Evolutionary conservation across 2,113 vertebrate species (phyloP), one percentile per base, ranked within the genome.

Genomic region (Tylochromis polylepis): DNA sequence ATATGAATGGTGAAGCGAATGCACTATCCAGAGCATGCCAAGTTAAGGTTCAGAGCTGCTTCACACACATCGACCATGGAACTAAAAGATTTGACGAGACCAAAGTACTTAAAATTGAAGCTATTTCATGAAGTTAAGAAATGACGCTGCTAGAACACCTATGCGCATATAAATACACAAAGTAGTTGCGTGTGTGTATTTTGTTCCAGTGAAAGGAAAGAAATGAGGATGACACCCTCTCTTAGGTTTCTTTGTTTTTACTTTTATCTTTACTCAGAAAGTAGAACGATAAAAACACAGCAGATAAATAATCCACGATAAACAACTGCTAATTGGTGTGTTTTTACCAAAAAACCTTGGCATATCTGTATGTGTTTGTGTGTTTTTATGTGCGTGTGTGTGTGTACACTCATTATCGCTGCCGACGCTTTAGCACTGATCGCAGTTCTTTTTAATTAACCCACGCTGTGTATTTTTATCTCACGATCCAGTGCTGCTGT

Each of bases 261-360:
- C 65, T 77, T 82, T 75, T 67, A 88, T 89, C 59, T 85, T 81
- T 65, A 78, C 34, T 89, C 38, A 84, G 56, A 75, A 83, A 90
- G 79, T 7, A 60, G 65, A 92, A 93, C 12, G 88, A 87, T 85
- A 65, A 89, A 67, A 91, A 55, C 58, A 79, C 24, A 81, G 18
- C 31, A 91, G 60, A 93, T 87, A 93, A 88, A 87, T 75, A 84
- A 83, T 85, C 81, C 70, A 53, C 38, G 58, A 94, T 62, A 56
- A 95, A 94, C 89, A 93, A 85, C 43, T 87, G 70, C 81, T 95
- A 95, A 95, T 94, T 93, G 72, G 83, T 81, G 70, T 84, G 53
- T 87, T 92, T 88, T 86, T 46, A 20, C 8, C 81, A 57, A 81
- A 91, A 75, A 86, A 82, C 83, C 85, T 82, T 85, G 86, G 38